Conservation (phyloP, 2,888 invertebrate species). For the Dasypolia templi region DNA sequence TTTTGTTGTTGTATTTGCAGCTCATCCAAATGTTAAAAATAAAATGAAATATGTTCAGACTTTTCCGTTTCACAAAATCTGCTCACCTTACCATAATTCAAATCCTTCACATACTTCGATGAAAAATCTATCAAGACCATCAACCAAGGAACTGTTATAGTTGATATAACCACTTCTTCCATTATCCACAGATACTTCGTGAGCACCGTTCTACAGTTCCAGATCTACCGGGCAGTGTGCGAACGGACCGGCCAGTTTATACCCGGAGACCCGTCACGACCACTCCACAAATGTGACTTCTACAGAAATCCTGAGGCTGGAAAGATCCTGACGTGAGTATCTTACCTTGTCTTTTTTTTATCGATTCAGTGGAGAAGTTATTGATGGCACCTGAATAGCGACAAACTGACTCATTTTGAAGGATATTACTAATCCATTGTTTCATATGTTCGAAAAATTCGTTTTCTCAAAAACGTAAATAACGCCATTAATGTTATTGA, state of each 20-base stretch:
- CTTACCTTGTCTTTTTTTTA: neutral
- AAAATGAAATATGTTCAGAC: neutral
- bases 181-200: conserved; percentile 95
- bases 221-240: conserved; percentile 96
- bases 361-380: neutral
- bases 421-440: too few relatives aligned
- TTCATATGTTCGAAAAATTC: too few relatives aligned
- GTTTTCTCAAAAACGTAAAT: too few relatives aligned
- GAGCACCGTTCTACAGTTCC: conserved; percentile 97
- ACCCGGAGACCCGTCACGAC: conserved; percentile 92
- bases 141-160: neutral
- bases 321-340: conserved; percentile 94
- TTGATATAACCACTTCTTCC: neutral
- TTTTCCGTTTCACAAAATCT: neutral
- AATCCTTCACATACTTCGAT: neutral
- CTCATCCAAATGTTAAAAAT: neutral
- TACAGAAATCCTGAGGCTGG: conserved; percentile 97
- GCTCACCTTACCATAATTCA: neutral
- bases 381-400: too few relatives aligned
- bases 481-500: too few relatives aligned
- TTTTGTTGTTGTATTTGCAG: neutral
- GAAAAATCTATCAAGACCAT: neutral
- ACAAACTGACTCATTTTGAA: too few relatives aligned
- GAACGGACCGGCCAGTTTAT: conserved; percentile 95
- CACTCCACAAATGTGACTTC: conserved; percentile 97